Conservation (phyloP, 1,140 invertebrate genomes). For the Schmidtea mediterranea region DNA sequence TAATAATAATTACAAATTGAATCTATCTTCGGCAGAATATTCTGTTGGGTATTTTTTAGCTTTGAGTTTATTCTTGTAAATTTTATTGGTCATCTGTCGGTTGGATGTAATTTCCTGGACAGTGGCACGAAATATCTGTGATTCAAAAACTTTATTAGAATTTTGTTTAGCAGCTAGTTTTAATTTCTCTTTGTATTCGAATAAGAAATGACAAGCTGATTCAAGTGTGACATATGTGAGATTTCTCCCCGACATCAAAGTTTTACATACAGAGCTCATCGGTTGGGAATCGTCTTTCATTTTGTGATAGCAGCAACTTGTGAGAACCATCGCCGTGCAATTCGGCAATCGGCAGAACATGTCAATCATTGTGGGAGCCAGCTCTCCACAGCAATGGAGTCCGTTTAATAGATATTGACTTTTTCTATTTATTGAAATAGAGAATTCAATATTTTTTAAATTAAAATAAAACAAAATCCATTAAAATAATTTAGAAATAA, state of each 20-base stretch:
- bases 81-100: no score
- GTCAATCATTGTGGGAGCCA: neutral
- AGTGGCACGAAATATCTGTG: neutral
- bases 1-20: no score
- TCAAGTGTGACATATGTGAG: neutral
- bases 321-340: neutral
- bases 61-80: no score
- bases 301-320: neutral
- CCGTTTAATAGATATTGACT: neutral
- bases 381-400: neutral
- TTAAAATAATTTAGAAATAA: no score
- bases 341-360: neutral
- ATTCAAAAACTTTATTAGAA: neutral
- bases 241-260: neutral
- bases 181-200: neutral
- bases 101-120: neutral
- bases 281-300: neutral
- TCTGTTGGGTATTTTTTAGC: no score
- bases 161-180: neutral
- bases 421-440: neutral
- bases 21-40: no score
- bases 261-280: no score
- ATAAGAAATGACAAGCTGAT: neutral
- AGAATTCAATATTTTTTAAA: no score
- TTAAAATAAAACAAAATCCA: no score